Base-by-base conservation (phyloP, 2,888 invertebrate genomes). In the Phalangium opilio region DNA sequence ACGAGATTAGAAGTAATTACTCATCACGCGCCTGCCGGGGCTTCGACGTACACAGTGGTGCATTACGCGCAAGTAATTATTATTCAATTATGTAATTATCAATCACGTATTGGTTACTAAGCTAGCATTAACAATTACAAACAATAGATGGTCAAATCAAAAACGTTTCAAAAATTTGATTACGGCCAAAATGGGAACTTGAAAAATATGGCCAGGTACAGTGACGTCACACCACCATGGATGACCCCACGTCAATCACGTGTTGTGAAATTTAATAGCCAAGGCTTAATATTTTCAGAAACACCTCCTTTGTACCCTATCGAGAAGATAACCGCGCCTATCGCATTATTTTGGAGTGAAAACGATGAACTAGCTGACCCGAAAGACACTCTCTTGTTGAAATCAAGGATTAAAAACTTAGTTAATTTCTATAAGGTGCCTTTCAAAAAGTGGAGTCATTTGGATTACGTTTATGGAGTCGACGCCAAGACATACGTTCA, bases 301-400 rank as follows among this genome's bases (percentile, higher is more conserved):
- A 57, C 57, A 11, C 65, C 68, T 15, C 67, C 67, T 3, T 40
- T 50, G 34, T 68, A 67, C 51, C 50, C 61, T 45, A 43, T 61
- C 1, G 50, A 47, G 14, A 58, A 62, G n/a, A 57, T 66, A 14
- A 57, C 48, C 7, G 57, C 63, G 0, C 49, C 55, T n/a, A 64
- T 61, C 2, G 61, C 61, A 14, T 43, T 67, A 2, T 64, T 61
- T 49, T 61, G 57, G 40, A 64, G 62, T 5, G 59, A 56, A 18
- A 59, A 63, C 19, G 70, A 70, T 49, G 63, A 62, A 60, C 57
- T 70, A 33, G 67, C 69, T 27, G 67, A 66, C 57, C 60, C 63
- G 32, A 8, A n/a, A 43, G 60, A 60, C 45, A 59, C 60, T 11
- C 33, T 41, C 3, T 45, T 51, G 27, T 50, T 58, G 7, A 47